Conservation (phyloP, 35 echinoderm and acorn worm species). For the Holothuria glaberrima region DNA sequence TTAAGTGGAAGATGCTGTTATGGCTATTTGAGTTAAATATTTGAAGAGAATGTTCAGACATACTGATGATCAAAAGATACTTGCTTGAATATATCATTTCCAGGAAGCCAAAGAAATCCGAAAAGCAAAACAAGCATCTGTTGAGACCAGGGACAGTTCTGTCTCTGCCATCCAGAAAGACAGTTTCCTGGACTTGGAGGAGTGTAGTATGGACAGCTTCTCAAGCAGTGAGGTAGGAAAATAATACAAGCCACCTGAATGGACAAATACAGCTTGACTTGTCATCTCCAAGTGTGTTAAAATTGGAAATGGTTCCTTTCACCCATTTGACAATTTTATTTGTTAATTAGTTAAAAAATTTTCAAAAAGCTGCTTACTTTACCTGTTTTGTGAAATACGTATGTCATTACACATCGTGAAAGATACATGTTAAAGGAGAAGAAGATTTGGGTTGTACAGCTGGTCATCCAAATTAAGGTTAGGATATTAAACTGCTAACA, state of each 20-base stretch:
- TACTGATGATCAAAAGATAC: no score
- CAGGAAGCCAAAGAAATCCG: conserved; percentile 98
- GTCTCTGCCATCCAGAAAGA: no score
- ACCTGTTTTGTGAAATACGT: no score
- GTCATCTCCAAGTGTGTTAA: neutral
- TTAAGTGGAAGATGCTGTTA: neutral
- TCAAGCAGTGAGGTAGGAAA: conserved; percentile 75
- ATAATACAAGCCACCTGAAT: no score
- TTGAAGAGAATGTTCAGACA: no score
- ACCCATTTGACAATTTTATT: neutral
- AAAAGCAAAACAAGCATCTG: conserved; percentile 73
- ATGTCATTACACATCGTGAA: no score
- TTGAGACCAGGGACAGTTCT: neutral
- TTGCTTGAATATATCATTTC: neutral
- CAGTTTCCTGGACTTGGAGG: conserved; percentile 64
- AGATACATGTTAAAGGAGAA: no score
- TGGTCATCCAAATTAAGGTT: no score
- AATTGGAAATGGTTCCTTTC: neutral
- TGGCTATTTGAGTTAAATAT: no score
- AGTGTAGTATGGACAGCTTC: conserved; percentile 87
- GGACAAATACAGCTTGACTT: neutral
- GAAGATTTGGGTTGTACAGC: no score
- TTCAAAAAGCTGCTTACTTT: no score
- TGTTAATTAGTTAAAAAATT: neutral
- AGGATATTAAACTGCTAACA: no score